Conservation (phyloP, 1,140 invertebrate species). For the Nasonia longicornis region DNA sequence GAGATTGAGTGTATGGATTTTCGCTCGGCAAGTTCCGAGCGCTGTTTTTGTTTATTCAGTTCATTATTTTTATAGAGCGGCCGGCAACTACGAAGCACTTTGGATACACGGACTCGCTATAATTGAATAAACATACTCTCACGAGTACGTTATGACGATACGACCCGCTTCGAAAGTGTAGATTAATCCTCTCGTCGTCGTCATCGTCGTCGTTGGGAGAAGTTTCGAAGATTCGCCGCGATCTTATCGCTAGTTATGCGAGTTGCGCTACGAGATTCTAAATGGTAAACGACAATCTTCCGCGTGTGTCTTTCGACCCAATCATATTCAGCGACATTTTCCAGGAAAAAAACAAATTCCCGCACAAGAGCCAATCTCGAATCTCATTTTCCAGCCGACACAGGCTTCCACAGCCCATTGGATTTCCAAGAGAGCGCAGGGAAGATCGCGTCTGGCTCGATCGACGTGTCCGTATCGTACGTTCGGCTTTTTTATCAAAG, state of each 20-base stretch:
- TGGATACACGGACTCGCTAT: too few relatives aligned
- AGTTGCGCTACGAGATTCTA: conserved; percentile 17
- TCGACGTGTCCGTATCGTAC: conserved; percentile 19
- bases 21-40: not conserved
- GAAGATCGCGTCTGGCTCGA: conserved; percentile 6
- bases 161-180: conserved; percentile 2
- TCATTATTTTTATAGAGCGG: not conserved
- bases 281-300: not conserved
- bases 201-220: not conserved
- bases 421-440: not conserved
- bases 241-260: conserved; percentile 26
- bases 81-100: not conserved
- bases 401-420: not conserved
- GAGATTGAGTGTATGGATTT: conserved; percentile 3
- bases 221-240: conserved; percentile 39
- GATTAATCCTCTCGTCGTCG: conserved; percentile 34
- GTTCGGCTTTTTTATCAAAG: conserved; percentile 53
- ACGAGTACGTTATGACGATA: not conserved
- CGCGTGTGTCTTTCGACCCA: not conserved
- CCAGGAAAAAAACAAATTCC: not conserved
- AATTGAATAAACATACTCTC: not conserved
- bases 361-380: not conserved
- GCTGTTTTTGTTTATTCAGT: not conserved
- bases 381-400: not conserved
- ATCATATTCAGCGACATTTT: not conserved